A percentile compares a stretch with the other conserved stretches of the same genome.
These are phyloP conservation scores for Nyctibius grandis DNA, from an alignment of 2,797 vertebrate genomes.

Conservation along the genomic window DNA sequence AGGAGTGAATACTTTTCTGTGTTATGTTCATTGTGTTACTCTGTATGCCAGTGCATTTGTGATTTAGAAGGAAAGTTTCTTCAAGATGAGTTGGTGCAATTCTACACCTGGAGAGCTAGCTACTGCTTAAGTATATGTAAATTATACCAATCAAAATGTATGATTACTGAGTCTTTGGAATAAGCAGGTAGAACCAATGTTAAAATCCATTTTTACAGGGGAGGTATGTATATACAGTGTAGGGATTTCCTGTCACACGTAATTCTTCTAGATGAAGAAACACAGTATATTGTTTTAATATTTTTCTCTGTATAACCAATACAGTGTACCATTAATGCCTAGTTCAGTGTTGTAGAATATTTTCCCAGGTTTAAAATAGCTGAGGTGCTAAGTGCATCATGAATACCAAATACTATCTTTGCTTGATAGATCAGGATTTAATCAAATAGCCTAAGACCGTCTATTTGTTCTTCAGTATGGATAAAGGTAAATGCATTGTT, in stretches of 20 bases:
- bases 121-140: conserved; percentile 1
- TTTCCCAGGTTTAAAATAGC: neutral
- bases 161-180: neutral
- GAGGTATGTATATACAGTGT: neutral
- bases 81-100: neutral
- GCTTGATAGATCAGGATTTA: neutral
- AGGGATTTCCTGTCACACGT: conserved; percentile 22
- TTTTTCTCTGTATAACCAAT: conserved; percentile 12
- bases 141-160: conserved; percentile 20
- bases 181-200: conserved; percentile 1
- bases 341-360: neutral
- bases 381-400: neutral
- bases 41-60: neutral
- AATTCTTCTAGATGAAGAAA: conserved; percentile 37
- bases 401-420: neutral
- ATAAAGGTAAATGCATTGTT: neutral
- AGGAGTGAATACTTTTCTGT: neutral
- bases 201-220: conserved; percentile 25
- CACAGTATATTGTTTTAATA: conserved; percentile 29
- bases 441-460: neutral
- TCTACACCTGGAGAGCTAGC: neutral
- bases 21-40: neutral
- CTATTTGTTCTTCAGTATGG: neutral
- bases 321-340: neutral
- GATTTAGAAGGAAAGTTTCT: neutral